Evolutionary conservation across 2,888 invertebrate genomes (phyloP).

Genomic region (Phyllotreta striolata): DNA sequence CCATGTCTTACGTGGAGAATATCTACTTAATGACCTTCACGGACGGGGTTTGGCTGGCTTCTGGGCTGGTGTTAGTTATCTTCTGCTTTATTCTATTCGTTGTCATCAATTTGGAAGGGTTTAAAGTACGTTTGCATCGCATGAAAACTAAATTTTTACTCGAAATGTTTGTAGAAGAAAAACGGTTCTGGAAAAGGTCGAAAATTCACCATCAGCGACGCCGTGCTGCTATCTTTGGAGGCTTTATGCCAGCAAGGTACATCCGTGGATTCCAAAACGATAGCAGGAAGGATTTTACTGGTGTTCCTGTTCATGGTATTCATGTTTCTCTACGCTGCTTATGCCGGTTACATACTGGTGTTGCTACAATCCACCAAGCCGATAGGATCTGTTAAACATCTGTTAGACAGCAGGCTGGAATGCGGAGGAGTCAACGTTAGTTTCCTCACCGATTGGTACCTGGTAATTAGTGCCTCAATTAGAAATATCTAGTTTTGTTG

Average conservation of each 20-base stretch:
- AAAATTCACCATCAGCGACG: slow-evolving; percentile 54
- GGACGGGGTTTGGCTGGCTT: slow-evolving; percentile 60
- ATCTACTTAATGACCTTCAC: slow-evolving; percentile 62
- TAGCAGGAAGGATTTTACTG: slow-evolving; percentile 59
- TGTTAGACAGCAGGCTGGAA: slow-evolving; percentile 60
- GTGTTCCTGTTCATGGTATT: slow-evolving; percentile 59
- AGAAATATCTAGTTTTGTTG: background rate
- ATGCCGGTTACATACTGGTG: slow-evolving; percentile 64
- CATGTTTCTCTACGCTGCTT: slow-evolving; percentile 63
- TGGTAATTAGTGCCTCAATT: slow-evolving; percentile 50
- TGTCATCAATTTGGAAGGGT: slow-evolving; percentile 56
- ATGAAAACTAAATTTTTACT: slow-evolving; percentile 24
- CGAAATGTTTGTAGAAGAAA: background rate
- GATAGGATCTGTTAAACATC: slow-evolving; percentile 57
- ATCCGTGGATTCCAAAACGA: slow-evolving; percentile 55
- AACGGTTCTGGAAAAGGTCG: slow-evolving; percentile 34
- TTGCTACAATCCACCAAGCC: slow-evolving; percentile 62
- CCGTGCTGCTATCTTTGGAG: slow-evolving; percentile 61
- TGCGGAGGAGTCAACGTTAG: slow-evolving; percentile 59
- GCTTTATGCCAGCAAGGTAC: slow-evolving; percentile 63
- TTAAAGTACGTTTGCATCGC: background rate
- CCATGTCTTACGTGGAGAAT: slow-evolving; percentile 62
- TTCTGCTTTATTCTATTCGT: slow-evolving; percentile 51
- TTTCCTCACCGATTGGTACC: slow-evolving; percentile 60
- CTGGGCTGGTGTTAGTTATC: slow-evolving; percentile 50